Evolutionary conservation across 2,113 vertebrate species (phyloP).

Genomic region (Poicephalus gulielmi): DNA sequence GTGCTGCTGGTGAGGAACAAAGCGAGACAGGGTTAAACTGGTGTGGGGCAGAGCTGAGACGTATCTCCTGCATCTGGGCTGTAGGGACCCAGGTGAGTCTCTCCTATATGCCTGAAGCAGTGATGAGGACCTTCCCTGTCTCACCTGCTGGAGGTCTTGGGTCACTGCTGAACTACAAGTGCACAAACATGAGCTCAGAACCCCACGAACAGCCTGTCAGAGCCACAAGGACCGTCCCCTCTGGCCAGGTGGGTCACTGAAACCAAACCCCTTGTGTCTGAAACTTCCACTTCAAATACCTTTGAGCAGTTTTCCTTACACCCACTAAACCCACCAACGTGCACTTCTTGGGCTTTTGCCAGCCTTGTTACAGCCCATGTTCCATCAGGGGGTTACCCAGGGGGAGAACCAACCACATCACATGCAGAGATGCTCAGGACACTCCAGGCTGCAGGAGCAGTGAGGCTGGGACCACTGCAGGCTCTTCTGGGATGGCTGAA

Average conservation of each 20-base stretch:
- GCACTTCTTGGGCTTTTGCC: not conserved
- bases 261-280: not conserved
- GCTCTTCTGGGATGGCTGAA: not conserved
- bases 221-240: accelerated
- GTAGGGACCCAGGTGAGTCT: not conserved
- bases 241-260: not conserved
- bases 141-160: not conserved
- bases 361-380: accelerated
- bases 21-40: not conserved
- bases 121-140: not conserved
- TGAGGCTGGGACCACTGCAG: accelerated
- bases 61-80: not conserved
- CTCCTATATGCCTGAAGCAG: no score
- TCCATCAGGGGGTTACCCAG: not conserved
- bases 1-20: not conserved
- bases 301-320: not conserved
- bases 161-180: not conserved
- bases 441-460: not conserved
- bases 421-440: not conserved
- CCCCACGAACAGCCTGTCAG: not conserved
- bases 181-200: not conserved
- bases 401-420: not conserved
- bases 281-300: not conserved
- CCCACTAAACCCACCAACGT: accelerated
- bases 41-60: not conserved